phyloP scores from a whole-genome alignment of 2,113 vertebrate genomes.

The Eudyptes chrysolophus region DNA sequence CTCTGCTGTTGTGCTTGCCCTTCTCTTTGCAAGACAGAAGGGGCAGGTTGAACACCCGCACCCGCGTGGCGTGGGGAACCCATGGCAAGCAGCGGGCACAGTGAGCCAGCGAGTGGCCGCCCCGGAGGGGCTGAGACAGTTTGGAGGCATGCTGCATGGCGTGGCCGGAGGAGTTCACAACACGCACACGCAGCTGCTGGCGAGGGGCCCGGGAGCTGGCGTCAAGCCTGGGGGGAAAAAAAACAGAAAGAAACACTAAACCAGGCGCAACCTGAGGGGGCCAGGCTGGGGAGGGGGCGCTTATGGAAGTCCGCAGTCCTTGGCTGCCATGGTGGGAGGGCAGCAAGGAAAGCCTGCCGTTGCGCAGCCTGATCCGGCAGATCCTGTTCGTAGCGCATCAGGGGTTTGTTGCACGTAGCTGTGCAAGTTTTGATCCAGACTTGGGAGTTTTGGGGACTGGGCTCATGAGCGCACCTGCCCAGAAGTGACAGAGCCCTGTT shows the following conservation, averaged over 20 bases:
- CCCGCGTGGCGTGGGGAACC: rapidly evolving
- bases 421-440: neutral
- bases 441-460: neutral
- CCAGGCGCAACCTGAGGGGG: neutral
- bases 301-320: neutral
- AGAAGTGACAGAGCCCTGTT: neutral
- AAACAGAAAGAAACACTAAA: neutral
- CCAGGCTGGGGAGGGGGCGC: neutral
- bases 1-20: rapidly evolving
- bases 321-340: neutral
- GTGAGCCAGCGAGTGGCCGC: rapidly evolving
- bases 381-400: rapidly evolving
- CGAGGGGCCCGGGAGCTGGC: neutral
- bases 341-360: rapidly evolving
- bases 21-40: neutral
- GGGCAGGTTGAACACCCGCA: neutral
- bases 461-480: neutral
- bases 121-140: rapidly evolving
- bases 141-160: neutral
- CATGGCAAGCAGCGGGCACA: rapidly evolving
- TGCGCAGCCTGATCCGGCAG: rapidly evolving
- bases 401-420: neutral
- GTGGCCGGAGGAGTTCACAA: neutral
- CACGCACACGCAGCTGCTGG: neutral
- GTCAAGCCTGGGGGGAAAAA: neutral